These are phyloP conservation scores for Rutilus rutilus DNA, from an alignment of 2,113 vertebrate species.

Conservation along the genomic window DNA sequence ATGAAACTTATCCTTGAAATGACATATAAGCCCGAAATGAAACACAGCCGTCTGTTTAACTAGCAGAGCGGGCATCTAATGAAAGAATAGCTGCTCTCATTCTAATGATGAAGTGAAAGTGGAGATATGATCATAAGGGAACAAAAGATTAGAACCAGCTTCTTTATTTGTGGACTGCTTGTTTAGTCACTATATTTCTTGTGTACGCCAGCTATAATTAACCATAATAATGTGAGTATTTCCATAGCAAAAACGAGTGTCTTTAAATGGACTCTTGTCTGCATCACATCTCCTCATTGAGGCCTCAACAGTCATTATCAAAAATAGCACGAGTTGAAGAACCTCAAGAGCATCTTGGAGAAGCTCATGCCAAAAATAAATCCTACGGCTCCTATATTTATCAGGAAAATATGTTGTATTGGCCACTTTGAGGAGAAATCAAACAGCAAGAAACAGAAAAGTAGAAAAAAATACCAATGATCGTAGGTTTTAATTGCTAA, in stretches of 20 bases:
- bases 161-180: background rate
- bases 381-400: background rate
- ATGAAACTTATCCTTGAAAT: background rate
- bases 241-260: background rate
- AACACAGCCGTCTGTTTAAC: background rate
- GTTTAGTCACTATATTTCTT: background rate
- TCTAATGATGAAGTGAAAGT: background rate
- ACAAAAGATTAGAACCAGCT: background rate
- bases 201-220: background rate
- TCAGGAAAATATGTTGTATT: background rate
- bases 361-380: background rate
- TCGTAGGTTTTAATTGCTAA: background rate
- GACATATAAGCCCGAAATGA: background rate
- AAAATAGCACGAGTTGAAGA: slow-evolving; percentile 8
- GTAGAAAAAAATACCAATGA: background rate
- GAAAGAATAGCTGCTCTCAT: background rate
- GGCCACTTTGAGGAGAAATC: background rate
- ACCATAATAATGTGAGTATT: background rate
- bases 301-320: background rate
- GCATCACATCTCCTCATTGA: background rate
- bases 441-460: background rate
- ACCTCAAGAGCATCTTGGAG: background rate
- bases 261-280: background rate
- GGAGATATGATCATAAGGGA: background rate
- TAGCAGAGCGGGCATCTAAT: background rate